Percentiles rank a stretch among this genome's conserved stretches.
Evolutionary conservation across 2,113 vertebrate species (phyloP).

Genomic region (Mystacornis crossleyi): DNA sequence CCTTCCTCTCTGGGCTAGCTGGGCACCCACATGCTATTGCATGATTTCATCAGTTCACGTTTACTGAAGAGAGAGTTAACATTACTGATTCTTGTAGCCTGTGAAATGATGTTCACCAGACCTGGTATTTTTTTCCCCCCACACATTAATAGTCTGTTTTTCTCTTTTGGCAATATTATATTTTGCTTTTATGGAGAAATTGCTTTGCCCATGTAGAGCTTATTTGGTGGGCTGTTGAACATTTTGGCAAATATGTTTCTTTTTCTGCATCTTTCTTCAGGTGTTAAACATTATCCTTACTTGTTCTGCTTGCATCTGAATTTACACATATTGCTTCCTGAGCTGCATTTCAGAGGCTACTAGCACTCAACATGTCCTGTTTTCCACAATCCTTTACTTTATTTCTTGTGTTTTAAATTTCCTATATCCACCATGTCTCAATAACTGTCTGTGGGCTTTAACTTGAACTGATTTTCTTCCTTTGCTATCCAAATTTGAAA

Average conservation of each 20-base stretch:
- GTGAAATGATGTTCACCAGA: background rate
- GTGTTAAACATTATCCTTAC: background rate
- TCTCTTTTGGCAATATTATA: background rate
- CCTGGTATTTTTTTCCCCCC: accelerated
- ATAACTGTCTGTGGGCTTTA: background rate
- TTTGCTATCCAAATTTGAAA: background rate
- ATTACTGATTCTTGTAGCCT: background rate
- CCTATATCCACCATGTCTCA: background rate
- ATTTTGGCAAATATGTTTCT: background rate
- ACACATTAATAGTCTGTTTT: background rate
- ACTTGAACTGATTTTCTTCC: background rate
- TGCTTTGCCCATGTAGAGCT: background rate
- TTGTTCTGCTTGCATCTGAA: background rate
- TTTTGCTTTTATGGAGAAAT: background rate
- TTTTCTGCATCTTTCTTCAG: background rate
- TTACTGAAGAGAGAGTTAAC: background rate
- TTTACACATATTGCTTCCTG: background rate
- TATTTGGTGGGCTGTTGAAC: background rate
- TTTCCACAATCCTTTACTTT: background rate
- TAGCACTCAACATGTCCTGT: background rate
- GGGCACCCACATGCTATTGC: too few species aligned
- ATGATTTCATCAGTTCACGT: background rate
- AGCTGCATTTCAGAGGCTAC: background rate
- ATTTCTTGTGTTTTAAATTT: background rate
- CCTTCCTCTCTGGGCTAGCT: background rate